Base-by-base conservation (phyloP, 1,140 invertebrate species). In the Drosophila lowei region DNA sequence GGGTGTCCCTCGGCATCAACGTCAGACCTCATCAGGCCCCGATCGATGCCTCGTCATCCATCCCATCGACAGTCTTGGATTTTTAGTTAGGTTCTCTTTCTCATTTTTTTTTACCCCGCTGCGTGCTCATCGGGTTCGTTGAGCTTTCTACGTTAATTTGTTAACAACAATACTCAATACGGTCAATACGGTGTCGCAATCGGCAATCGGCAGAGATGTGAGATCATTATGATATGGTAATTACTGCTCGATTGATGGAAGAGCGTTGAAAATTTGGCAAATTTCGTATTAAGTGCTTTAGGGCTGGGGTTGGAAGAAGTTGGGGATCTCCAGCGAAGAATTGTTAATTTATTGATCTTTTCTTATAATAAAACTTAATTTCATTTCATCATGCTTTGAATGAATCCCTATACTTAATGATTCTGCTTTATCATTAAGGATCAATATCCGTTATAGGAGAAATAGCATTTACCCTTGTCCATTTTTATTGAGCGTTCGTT, bases 141-240 rank as follows among this genome's bases (percentile, higher is more conserved):
- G 83, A 85, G 83, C 83, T 86, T 88, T 86, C 83, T 83, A 86
- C 83, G 83, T 79, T 86, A 86, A 86, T 86, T 86, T 86, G 83
- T 88, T 86, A 86, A 86, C 78, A 86, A 83, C 72, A 75, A 79
- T 88, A 79, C 62, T 64, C 54, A 76, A 64, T 79, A 46, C 54
- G 59, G 67, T 72, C 61, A 42, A 23, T 8, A 30, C 50, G 43
- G 76, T 78, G 71, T 78, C 70, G 65, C 65, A 64, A 68, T 38
- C 34, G 34, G 44, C 63, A 67, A 68, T 68, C 63, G 63, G 52
- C 25, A 44, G 63, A 67, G 66, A 68, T 50, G 43, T 63, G 59
- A 42, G 76, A 64, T 79, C 73, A 81, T 77, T 68, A 77, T 77
- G 72, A 68, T 75, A 72, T 66, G 81, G 72, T 84, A 79, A 84